Evolutionary conservation across 2,113 vertebrate species (phyloP).

Genomic region (Amia ocellicauda): DNA sequence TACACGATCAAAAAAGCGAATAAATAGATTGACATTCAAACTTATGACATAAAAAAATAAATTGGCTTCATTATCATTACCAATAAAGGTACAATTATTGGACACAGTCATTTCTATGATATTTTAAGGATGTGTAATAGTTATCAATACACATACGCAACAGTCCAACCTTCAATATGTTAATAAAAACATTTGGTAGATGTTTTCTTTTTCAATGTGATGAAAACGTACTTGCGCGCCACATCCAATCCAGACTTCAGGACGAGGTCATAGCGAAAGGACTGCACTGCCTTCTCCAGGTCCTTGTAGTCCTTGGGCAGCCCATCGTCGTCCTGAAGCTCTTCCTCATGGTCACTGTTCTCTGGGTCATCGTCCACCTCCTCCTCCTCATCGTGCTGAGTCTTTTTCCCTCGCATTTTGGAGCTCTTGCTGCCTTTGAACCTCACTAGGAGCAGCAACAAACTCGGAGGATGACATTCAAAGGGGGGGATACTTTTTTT

Average conservation of each 20-base stretch:
- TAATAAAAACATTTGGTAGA: too few species aligned
- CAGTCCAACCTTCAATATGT: too few species aligned
- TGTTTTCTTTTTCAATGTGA: too few species aligned
- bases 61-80: too few species aligned
- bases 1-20: not conserved
- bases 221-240: constrained; percentile 83
- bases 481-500: constrained; percentile 32
- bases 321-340: constrained; percentile 55
- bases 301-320: constrained; percentile 84
- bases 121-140: too few species aligned
- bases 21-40: not conserved
- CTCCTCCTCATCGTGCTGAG: constrained; percentile 60
- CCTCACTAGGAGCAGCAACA: constrained; percentile 57
- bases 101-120: too few species aligned
- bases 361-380: constrained; percentile 58
- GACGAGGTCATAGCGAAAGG: constrained; percentile 83
- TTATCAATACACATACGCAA: too few species aligned
- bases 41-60: too few species aligned
- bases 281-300: constrained; percentile 78
- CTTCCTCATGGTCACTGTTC: constrained; percentile 68
- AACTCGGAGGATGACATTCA: constrained; percentile 44
- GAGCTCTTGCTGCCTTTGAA: constrained; percentile 78
- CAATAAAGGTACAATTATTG: too few species aligned
- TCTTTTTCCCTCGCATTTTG: constrained; percentile 56
- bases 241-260: constrained; percentile 85